These are phyloP conservation scores for Vandiemenella viatica DNA, from an alignment of 2,888 invertebrate genomes.

Conservation along the genomic window DNA sequence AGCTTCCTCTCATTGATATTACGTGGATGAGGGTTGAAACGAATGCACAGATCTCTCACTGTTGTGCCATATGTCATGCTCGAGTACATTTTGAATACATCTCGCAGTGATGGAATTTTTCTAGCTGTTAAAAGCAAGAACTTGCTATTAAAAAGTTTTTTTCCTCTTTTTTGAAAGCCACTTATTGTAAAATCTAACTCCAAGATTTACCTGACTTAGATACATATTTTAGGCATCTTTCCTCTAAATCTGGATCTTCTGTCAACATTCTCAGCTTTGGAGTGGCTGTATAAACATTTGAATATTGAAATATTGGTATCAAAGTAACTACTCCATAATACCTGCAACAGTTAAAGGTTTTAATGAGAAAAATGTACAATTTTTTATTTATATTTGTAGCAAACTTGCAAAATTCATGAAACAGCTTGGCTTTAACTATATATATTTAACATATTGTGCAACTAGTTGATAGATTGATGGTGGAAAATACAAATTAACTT, in stretches of 20 bases:
- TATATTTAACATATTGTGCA: no score
- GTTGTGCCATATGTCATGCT: conserved; percentile 63
- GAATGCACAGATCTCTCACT: conserved; percentile 56
- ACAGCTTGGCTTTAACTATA: no score
- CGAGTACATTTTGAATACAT: conserved; percentile 59
- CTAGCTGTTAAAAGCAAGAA: conserved; percentile 33
- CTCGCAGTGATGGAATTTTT: conserved; percentile 47
- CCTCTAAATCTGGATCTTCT: conserved; percentile 47
- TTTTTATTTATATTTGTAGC: no score
- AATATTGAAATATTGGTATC: conserved; percentile 69
- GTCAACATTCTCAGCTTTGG: conserved; percentile 54
- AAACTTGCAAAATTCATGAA: no score
- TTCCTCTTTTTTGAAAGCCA: not conserved
- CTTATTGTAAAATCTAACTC: conserved; percentile 2
- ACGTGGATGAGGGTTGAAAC: conserved; percentile 55
- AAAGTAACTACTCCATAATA: conserved; percentile 58
- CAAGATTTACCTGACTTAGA: conserved; percentile 50
- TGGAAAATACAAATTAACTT: no score
- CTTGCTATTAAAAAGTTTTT: conserved; percentile 5
- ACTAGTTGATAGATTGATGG: no score
- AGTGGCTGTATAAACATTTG: conserved; percentile 70
- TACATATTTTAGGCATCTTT: conserved; percentile 55
- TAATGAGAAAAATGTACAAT: no score
- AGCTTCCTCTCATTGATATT: conserved; percentile 67
- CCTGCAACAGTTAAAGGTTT: conserved; percentile 27